Evolutionary conservation across 2,113 vertebrate species (phyloP).

Genomic region (Odocoileus virginianus): DNA sequence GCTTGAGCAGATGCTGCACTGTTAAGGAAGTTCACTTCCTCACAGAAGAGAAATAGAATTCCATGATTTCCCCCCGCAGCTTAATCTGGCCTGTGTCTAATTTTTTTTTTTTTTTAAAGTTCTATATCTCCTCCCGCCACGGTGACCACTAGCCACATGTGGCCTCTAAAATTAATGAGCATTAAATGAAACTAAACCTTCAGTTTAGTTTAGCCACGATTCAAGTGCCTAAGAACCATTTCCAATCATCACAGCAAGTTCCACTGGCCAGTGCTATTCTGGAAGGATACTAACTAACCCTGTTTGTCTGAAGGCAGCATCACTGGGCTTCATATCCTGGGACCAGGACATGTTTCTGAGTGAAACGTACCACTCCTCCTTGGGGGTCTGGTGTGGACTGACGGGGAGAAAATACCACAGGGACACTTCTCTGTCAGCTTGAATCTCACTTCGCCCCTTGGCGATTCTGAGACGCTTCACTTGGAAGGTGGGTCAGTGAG

Average conservation of each 20-base stretch:
- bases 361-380: not conserved
- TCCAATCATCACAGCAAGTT: not conserved
- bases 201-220: not conserved
- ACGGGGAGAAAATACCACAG: not conserved
- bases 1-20: conserved; percentile 57
- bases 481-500: not conserved
- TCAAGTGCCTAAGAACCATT: not conserved
- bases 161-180: not conserved
- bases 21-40: not conserved
- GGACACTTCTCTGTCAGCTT: not conserved
- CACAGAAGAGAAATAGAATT: not conserved
- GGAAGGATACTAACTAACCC: not conserved
- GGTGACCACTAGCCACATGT: not conserved
- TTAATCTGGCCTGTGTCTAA: conserved; percentile 36
- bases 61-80: not conserved
- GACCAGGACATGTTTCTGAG: not conserved
- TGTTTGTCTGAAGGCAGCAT: not conserved
- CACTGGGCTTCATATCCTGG: not conserved
- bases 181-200: not conserved
- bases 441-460: not conserved
- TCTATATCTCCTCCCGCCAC: not conserved
- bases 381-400: not conserved
- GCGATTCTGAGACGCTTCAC: not conserved
- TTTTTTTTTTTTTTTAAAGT: not conserved
- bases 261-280: not conserved